phyloP scores from a whole-genome alignment of 2,113 vertebrate genomes.

The Megaceryle torquata region DNA sequence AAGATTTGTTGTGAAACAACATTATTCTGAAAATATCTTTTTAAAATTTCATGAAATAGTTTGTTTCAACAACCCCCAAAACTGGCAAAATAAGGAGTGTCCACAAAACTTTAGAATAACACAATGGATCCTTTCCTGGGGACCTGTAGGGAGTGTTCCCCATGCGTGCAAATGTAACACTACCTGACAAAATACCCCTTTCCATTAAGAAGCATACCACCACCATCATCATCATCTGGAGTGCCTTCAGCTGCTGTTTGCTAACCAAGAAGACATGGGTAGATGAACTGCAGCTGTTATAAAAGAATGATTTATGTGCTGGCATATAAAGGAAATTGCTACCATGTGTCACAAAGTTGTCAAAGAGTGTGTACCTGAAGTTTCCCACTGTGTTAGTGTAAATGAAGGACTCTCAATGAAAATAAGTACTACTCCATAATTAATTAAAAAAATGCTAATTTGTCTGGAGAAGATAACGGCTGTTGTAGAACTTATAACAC shows the following conservation, averaged over 20 bases:
- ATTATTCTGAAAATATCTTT: not conserved
- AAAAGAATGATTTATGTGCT: not conserved
- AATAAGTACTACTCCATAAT: not conserved
- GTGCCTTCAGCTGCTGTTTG: not conserved
- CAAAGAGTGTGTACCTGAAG: not conserved
- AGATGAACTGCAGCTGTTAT: not conserved
- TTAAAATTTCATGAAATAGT: not conserved
- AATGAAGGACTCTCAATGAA: not conserved
- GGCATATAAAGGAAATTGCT: not conserved
- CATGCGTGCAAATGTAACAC: not conserved
- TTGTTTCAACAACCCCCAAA: not conserved
- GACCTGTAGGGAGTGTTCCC: not conserved
- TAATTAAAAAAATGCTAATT: not conserved
- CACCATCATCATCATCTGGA: not conserved
- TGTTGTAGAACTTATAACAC: not conserved
- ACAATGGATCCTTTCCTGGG: not conserved
- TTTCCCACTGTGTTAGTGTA: not conserved
- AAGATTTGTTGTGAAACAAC: not conserved
- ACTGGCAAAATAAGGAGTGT: not conserved
- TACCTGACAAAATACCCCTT: not conserved
- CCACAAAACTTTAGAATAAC: not conserved
- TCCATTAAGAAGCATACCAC: not conserved
- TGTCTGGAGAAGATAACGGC: not conserved
- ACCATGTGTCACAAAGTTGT: not conserved
- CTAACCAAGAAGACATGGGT: not conserved